phyloP scores from a whole-genome alignment of 2,888 invertebrate genomes.

The Dichetophora obliterata region DNA sequence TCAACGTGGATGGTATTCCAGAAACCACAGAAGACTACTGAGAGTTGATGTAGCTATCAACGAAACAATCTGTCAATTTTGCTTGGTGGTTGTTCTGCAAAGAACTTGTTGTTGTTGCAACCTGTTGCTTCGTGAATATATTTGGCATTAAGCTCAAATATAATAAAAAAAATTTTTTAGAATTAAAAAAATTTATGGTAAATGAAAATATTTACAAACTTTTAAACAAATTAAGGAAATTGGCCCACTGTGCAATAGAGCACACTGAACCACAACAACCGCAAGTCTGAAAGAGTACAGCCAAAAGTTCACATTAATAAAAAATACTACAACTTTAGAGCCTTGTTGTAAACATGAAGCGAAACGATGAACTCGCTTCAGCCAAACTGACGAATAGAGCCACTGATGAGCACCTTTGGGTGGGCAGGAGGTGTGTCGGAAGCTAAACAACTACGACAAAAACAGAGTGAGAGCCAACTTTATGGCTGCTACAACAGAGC shows the following conservation, averaged over 20 bases:
- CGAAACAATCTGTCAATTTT: too few species aligned
- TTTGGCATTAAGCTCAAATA: too few species aligned
- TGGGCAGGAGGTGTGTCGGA: background rate
- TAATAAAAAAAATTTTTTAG: too few species aligned
- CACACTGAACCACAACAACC: background rate
- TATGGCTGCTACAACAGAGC: too few species aligned
- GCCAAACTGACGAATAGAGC: background rate
- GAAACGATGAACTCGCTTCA: background rate
- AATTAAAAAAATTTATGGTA: too few species aligned
- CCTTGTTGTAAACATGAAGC: constrained; percentile 1
- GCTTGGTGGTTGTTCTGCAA: too few species aligned
- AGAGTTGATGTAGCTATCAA: too few species aligned
- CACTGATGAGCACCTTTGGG: background rate
- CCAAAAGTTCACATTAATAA: background rate
- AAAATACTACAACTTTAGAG: background rate
- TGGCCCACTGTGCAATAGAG: background rate
- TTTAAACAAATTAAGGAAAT: background rate
- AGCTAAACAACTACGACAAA: background rate
- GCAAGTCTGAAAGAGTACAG: background rate
- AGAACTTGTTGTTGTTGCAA: too few species aligned
- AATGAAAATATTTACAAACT: too few species aligned
- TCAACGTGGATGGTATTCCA: too few species aligned
- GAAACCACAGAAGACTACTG: too few species aligned
- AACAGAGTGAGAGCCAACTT: background rate
- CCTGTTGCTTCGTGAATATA: too few species aligned